phyloP scores from a whole-genome alignment of 2,797 vertebrate genomes.

The Florisuga fusca region DNA sequence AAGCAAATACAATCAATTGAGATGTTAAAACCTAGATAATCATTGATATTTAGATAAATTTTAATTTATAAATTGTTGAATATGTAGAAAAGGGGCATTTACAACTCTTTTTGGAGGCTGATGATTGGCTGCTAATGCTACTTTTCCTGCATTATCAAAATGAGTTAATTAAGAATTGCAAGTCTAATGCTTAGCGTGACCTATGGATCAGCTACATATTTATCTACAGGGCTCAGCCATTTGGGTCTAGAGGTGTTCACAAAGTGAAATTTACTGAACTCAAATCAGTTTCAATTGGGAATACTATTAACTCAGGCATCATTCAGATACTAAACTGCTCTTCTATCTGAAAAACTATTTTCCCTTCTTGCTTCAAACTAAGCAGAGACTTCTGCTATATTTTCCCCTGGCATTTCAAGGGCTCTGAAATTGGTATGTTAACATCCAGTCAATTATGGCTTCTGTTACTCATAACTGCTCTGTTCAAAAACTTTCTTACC shows the following conservation, averaged over 20 bases:
- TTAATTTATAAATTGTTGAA: slow-evolving; percentile 1
- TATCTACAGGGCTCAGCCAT: neutral
- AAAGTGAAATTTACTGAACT: neutral
- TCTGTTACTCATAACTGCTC: neutral
- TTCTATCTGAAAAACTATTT: neutral
- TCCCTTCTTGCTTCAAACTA: neutral
- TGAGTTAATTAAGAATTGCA: slow-evolving; percentile 48
- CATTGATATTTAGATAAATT: neutral
- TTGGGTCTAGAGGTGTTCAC: neutral
- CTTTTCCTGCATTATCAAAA: slow-evolving; percentile 43
- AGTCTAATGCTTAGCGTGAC: neutral
- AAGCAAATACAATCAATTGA: neutral
- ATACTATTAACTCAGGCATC: neutral
- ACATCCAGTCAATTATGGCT: neutral
- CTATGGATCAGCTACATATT: slow-evolving; percentile 9
- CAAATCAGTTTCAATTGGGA: neutral
- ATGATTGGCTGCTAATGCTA: slow-evolving; percentile 1
- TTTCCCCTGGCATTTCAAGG: neutral
- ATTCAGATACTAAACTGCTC: neutral
- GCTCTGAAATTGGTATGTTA: neutral
- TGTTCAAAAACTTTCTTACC: neutral
- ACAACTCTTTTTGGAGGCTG: neutral
- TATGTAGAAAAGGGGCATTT: slow-evolving; percentile 26
- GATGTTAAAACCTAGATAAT: neutral
- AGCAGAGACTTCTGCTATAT: neutral